Conservation (phyloP, 2,113 vertebrate species). For the Siphamia tubifer region DNA sequence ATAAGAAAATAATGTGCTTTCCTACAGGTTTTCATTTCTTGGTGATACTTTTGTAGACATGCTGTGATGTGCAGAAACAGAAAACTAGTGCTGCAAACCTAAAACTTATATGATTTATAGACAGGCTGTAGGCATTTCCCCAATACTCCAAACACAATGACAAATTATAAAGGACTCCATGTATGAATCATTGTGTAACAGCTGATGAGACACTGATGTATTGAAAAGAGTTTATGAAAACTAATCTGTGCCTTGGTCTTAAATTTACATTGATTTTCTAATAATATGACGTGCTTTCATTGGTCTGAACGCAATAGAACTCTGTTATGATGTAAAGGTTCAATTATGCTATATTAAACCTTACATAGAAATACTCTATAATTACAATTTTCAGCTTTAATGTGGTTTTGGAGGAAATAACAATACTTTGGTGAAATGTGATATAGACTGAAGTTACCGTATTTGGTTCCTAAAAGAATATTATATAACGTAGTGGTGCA, state of each 20-base stretch:
- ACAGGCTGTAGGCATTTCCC: not conserved
- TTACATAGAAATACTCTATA: too few relatives aligned
- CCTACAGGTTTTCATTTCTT: not conserved
- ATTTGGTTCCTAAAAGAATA: too few relatives aligned
- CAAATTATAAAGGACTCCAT: not conserved
- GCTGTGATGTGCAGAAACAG: not conserved
- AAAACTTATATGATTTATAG: not conserved
- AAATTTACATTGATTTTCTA: slow-evolving; percentile 4
- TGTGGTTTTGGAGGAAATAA: too few relatives aligned
- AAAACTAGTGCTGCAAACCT: not conserved
- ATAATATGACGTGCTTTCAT: too few relatives aligned
- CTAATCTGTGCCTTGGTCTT: not conserved
- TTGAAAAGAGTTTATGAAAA: slow-evolving; percentile 2
- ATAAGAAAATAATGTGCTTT: not conserved
- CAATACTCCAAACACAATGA: not conserved
- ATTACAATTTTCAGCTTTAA: too few relatives aligned
- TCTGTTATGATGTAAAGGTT: too few relatives aligned
- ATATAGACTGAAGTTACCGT: too few relatives aligned
- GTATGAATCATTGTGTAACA: not conserved
- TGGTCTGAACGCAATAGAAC: too few relatives aligned
- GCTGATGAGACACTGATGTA: not conserved
- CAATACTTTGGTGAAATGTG: too few relatives aligned
- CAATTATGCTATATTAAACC: too few relatives aligned
- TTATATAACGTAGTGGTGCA: too few relatives aligned
- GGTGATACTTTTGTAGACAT: not conserved